These are phyloP conservation scores for Leucoma salicis DNA, from an alignment of 2,888 invertebrate genomes.

Conservation along the genomic window DNA sequence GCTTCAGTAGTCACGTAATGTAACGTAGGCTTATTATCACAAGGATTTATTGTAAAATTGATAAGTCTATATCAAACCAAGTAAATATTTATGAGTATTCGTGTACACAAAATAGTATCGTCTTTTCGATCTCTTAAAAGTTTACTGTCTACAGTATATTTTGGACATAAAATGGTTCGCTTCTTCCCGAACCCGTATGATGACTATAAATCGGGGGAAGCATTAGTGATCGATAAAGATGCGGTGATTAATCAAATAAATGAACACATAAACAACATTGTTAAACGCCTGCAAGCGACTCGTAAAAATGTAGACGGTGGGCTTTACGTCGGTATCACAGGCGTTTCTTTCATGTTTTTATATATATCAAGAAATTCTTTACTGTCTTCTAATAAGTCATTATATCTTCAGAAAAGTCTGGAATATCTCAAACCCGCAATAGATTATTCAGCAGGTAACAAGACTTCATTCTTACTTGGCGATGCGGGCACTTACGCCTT, in stretches of 20 bases:
- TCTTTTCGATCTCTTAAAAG: constrained; percentile 32
- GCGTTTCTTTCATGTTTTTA: constrained; percentile 90
- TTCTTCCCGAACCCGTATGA: constrained; percentile 66
- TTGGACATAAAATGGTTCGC: constrained; percentile 61
- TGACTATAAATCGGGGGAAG: constrained; percentile 45
- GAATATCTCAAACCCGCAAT: constrained; percentile 85
- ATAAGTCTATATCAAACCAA: not conserved
- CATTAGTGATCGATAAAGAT: constrained; percentile 40
- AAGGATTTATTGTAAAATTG: not conserved
- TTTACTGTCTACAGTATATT: constrained; percentile 34
- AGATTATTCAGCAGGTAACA: constrained; percentile 80
- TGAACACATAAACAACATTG: constrained; percentile 55
- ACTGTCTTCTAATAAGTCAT: constrained; percentile 62
- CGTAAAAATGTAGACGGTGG: constrained; percentile 81
- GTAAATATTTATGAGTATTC: constrained; percentile 4
- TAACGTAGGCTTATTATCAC: no score
- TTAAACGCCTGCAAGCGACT: constrained; percentile 55
- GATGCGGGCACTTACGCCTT: constrained; percentile 89
- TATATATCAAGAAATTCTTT: constrained; percentile 82
- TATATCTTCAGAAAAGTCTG: constrained; percentile 81
- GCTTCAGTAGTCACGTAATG: no score
- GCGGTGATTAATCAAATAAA: constrained; percentile 49
- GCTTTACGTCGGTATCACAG: constrained; percentile 86
- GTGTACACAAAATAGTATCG: constrained; percentile 27
- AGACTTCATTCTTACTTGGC: constrained; percentile 89